phyloP scores from a whole-genome alignment of 2,113 vertebrate genomes.

The Tichodroma muraria region DNA sequence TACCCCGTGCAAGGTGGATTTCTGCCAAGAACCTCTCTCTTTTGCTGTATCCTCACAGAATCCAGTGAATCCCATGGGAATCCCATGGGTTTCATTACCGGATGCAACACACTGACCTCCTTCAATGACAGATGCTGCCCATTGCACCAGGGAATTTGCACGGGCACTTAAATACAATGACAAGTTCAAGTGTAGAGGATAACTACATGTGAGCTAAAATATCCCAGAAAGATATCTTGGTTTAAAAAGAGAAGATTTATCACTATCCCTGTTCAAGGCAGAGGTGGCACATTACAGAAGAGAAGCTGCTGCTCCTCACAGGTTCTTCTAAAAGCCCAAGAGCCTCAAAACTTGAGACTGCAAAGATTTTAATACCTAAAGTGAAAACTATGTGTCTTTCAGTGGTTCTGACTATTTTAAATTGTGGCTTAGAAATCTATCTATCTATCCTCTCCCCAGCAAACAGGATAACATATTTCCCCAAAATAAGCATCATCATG shows the following conservation, averaged over 20 bases:
- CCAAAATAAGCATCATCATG: not conserved
- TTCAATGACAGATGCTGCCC: not conserved
- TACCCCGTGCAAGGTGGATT: not conserved
- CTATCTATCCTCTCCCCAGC: not conserved
- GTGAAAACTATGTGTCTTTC: not conserved
- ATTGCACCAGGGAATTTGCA: not conserved
- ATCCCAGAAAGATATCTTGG: not conserved
- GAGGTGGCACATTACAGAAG: not conserved
- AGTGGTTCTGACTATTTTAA: not conserved
- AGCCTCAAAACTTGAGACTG: not conserved
- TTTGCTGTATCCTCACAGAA: not conserved
- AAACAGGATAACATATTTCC: not conserved
- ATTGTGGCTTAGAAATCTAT: not conserved
- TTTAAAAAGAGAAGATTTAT: not conserved
- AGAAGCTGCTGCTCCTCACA: not conserved
- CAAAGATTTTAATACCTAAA: not conserved
- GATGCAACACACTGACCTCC: not conserved
- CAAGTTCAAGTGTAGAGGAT: not conserved
- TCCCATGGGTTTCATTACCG: accelerated
- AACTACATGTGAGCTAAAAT: not conserved
- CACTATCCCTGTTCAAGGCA: not conserved
- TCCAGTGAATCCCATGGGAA: too few relatives aligned
- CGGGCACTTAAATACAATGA: not conserved
- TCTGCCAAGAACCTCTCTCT: not conserved
- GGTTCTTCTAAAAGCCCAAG: not conserved